A percentile compares a stretch with the other conserved stretches of the same genome.
phyloP scores from a whole-genome alignment of 2,797 vertebrate species.

The Erithacus rubecula region DNA sequence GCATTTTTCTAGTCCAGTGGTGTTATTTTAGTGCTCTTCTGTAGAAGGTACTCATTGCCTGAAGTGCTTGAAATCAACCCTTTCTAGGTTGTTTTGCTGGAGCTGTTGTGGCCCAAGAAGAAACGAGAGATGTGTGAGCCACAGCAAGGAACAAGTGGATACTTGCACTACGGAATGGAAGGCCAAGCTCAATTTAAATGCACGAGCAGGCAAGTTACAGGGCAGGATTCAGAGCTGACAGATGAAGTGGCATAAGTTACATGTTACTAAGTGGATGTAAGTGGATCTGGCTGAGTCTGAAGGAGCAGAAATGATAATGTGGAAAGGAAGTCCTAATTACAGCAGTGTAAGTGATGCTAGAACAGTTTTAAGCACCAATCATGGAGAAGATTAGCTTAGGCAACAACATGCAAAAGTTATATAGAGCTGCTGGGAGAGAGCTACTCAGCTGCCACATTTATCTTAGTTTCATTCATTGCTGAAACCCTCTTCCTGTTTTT shows the following conservation, averaged over 20 bases:
- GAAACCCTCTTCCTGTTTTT: not conserved
- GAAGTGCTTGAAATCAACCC: slow-evolving; percentile 64
- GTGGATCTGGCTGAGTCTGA: not conserved
- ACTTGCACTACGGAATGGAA: not conserved
- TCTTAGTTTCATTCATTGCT: not conserved
- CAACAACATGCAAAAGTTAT: not conserved
- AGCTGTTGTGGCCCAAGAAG: not conserved
- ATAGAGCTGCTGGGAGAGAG: not conserved
- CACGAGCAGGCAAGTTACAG: not conserved
- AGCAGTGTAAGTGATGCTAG: not conserved
- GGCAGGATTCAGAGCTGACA: not conserved
- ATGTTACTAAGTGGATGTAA: not conserved
- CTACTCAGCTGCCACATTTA: not conserved
- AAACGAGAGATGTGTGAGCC: not conserved
- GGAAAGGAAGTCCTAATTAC: not conserved
- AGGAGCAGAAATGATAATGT: not conserved
- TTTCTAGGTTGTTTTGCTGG: slow-evolving; percentile 64
- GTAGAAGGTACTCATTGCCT: slow-evolving; percentile 61
- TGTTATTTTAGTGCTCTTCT: slow-evolving; percentile 65
- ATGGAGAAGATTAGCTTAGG: not conserved
- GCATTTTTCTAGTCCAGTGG: slow-evolving; percentile 28
- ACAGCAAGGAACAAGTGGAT: slow-evolving; percentile 25
- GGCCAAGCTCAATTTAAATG: not conserved
- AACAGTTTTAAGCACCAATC: not conserved
- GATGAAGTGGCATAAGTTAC: not conserved